Percentiles rank a stretch among this genome's conserved stretches.
These are phyloP conservation scores for Cerceris ruficornis DNA, from an alignment of 2,888 invertebrate species.

Conservation along the genomic window DNA sequence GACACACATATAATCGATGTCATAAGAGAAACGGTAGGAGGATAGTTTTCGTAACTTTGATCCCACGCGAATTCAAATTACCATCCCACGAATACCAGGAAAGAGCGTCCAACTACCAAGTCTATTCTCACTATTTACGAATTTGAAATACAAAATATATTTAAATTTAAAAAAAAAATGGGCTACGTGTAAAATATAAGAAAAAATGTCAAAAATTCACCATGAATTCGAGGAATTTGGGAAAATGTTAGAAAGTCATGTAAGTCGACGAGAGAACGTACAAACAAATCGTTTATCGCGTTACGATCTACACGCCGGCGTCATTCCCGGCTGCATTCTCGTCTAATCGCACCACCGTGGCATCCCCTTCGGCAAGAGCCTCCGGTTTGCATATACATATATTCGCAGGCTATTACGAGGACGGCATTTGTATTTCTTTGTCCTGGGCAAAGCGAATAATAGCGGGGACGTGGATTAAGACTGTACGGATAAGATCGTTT, in stretches of 20 bases:
- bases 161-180: background rate
- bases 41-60: conserved; percentile 15
- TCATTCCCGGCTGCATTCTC: conserved; percentile 28
- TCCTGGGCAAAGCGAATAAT: conserved; percentile 66
- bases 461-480: conserved; percentile 64
- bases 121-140: no score
- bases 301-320: conserved; percentile 37
- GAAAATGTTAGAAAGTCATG: no score
- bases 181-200: background rate
- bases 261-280: background rate
- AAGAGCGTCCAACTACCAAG: background rate
- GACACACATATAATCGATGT: conserved; percentile 15
- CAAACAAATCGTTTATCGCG: conserved; percentile 36
- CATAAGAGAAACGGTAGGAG: conserved; percentile 5
- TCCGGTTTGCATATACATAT: conserved; percentile 37
- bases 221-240: background rate
- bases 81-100: no score
- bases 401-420: conserved; percentile 54
- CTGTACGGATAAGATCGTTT: conserved; percentile 63
- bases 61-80: background rate
- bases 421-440: conserved; percentile 65
- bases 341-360: conserved; percentile 53
- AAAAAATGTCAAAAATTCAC: background rate
- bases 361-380: conserved; percentile 21
- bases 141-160: background rate